Evolutionary conservation across 2,888 invertebrate genomes (phyloP).

Genomic region (Atherix ibis): DNA sequence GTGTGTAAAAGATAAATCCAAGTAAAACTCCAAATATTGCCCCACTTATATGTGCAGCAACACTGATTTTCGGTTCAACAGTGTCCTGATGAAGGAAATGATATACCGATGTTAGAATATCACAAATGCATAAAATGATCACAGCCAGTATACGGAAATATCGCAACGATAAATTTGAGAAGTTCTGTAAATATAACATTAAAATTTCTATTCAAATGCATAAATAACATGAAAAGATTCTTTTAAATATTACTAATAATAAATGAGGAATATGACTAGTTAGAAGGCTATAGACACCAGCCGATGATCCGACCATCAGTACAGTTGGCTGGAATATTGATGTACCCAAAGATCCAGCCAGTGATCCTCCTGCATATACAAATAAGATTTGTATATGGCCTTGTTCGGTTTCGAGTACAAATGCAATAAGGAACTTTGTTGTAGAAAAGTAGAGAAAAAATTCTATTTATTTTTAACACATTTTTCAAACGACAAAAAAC

Average conservation of each 20-base stretch:
- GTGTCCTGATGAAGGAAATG: constrained; percentile 33
- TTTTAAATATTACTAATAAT: constrained; percentile 38
- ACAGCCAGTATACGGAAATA: constrained; percentile 43
- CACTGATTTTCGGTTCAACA: constrained; percentile 40
- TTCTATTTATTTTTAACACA: neutral
- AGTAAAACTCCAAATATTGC: constrained; percentile 48
- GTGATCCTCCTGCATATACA: constrained; percentile 60
- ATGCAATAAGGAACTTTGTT: constrained; percentile 33
- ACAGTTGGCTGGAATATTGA: constrained; percentile 57
- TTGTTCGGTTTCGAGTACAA: constrained; percentile 52
- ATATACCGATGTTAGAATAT: constrained; percentile 40
- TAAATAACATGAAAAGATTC: neutral
- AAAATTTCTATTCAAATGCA: neutral
- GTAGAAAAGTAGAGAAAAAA: neutral
- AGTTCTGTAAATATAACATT: constrained; percentile 37
- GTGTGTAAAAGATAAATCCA: constrained; percentile 32
- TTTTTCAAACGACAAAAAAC: neutral
- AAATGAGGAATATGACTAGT: constrained; percentile 78
- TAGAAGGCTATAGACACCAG: constrained; percentile 77
- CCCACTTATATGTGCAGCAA: constrained; percentile 57
- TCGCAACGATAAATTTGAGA: constrained; percentile 29
- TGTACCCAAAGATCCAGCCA: constrained; percentile 59
- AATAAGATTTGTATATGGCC: constrained; percentile 51
- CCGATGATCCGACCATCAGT: constrained; percentile 74
- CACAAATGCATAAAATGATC: constrained; percentile 45